Evolutionary conservation across 2,797 vertebrate genomes (phyloP).

Genomic region (Coracias cyanogaster): DNA sequence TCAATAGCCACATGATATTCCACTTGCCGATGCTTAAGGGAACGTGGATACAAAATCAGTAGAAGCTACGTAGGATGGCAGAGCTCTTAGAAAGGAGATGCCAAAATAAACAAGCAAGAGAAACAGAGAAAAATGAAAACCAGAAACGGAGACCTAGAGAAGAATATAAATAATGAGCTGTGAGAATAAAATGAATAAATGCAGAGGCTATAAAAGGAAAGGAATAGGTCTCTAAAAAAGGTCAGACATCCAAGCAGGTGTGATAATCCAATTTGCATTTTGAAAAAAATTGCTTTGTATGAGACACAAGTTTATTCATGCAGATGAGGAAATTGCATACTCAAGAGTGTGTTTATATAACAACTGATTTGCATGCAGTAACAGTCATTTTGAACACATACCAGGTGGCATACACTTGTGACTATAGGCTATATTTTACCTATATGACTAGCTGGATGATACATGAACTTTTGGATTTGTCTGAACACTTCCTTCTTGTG

Average conservation of each 20-base stretch:
- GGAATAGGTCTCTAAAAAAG: neutral
- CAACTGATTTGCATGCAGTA: neutral
- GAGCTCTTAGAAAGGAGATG: neutral
- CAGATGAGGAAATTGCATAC: neutral
- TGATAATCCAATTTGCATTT: neutral
- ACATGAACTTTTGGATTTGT: neutral
- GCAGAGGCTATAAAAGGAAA: neutral
- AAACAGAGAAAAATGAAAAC: neutral
- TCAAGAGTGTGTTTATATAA: neutral
- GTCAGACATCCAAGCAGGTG: neutral
- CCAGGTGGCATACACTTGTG: neutral
- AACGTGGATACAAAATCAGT: neutral
- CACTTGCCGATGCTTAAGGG: neutral
- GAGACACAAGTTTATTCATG: neutral
- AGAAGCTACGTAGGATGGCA: neutral
- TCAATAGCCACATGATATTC: neutral
- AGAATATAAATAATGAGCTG: neutral
- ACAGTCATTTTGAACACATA: neutral
- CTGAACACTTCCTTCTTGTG: neutral
- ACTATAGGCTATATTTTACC: neutral
- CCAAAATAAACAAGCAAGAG: neutral
- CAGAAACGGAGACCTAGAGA: neutral
- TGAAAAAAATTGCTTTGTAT: neutral
- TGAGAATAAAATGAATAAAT: neutral
- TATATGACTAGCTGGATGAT: neutral